Percentiles rank a stretch among this genome's conserved stretches.
phyloP scores from a whole-genome alignment of 2,797 vertebrate genomes.

The Urocyon cinereoargenteus region DNA sequence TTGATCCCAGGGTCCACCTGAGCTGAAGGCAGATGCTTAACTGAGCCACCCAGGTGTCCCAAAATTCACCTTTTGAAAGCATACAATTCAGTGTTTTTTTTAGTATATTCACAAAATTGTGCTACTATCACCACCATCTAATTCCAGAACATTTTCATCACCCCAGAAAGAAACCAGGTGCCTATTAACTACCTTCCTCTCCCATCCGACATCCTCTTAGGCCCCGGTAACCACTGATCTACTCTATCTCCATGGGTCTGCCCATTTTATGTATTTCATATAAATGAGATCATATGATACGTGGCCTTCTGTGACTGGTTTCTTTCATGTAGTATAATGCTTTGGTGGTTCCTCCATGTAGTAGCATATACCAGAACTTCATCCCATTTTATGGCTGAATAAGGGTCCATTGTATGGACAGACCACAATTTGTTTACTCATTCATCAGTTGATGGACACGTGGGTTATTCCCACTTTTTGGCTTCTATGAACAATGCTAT shows the following conservation, averaged over 20 bases:
- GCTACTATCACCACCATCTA: background rate
- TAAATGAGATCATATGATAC: background rate
- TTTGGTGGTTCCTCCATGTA: background rate
- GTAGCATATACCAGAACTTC: background rate
- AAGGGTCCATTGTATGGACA: background rate
- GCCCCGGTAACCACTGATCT: background rate
- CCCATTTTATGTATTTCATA: background rate
- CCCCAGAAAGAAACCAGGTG: background rate
- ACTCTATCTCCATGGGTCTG: background rate
- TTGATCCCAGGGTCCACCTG: no score
- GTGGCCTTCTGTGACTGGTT: background rate
- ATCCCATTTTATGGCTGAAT: background rate
- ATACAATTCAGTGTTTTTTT: background rate
- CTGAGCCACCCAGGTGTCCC: no score
- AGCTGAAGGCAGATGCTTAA: no score
- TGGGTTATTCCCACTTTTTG: background rate
- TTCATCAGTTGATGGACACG: background rate
- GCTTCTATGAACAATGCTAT: background rate
- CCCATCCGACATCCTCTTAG: background rate
- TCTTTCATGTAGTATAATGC: background rate
- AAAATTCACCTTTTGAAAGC: background rate
- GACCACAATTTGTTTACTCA: background rate
- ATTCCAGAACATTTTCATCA: background rate
- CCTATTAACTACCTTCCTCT: background rate
- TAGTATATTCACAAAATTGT: background rate